Base-by-base conservation (phyloP, 2,113 vertebrate species). In the Oenanthe oenanthe region DNA sequence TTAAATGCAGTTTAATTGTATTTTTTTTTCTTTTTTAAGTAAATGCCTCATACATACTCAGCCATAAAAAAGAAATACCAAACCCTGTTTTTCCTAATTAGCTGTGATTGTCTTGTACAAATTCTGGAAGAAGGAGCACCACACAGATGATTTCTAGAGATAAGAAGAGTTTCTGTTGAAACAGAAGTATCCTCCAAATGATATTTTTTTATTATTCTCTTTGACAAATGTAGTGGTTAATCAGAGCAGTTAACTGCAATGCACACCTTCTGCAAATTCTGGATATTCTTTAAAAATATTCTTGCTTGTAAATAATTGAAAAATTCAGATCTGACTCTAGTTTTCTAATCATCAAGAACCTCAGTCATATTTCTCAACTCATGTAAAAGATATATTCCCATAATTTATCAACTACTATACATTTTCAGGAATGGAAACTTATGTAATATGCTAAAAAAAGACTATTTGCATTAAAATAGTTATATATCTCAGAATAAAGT, bases 341-440 rank as follows among this genome's bases (percentile, higher is more conserved):
- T 29, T 70, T 77, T 66, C 54, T 84, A 28, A 76, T 48, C 14
- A 77, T 31, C 26, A 31, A 67, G 24, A 76, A 18, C 8, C 11
- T 45, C 2, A 28, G 3, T 31, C 12, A 0, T 17, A 75, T 71
- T 77, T 89, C 20, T 40, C 42, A 76, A 5, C 4, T 76, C 28
- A 16, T n/a, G 1, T 20, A 57, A 74, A 63, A 0, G 1, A 48
- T 10, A 19, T 2, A 13, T 45, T 87, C 22, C 29, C 17, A 50
- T 63, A 40, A 78, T 31, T 22, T 57, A 72, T 24, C 42, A 68
- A 24, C 18, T n/a, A 75, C 74, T 18, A 43, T 1, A 54, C 2
- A 9, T 20, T 47, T 85, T n/a, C 57, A 85, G 34, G 17, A 71
- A 66, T 11, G 4, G 25, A 75, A 88, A 71, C 4, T 17, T 74